Evolutionary conservation across 2,797 vertebrate species (phyloP).

Genomic region (Pipistrellus kuhlii): DNA sequence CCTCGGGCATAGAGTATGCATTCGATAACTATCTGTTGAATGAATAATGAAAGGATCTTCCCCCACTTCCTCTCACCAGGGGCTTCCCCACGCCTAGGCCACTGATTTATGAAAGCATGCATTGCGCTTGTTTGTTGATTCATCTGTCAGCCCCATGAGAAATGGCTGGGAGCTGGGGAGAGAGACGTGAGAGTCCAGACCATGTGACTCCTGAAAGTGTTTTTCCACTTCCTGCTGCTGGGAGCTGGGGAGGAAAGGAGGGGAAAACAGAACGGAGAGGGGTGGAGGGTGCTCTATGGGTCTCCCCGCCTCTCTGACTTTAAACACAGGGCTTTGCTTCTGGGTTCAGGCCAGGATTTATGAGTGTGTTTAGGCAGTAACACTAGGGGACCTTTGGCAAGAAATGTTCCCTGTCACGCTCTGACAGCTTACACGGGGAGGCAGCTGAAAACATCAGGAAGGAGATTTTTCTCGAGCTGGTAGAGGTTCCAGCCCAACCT

Average conservation of each 20-base stretch:
- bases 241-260: neutral
- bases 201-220: neutral
- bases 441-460: neutral
- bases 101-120: neutral
- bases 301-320: conserved; percentile 59
- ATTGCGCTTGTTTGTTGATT: neutral
- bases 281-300: neutral
- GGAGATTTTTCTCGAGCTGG: conserved; percentile 37
- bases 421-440: conserved; percentile 37
- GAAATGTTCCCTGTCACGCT: conserved; percentile 67
- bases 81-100: neutral
- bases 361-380: conserved; percentile 70
- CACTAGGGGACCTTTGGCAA: conserved; percentile 42
- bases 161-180: neutral
- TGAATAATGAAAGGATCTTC: neutral
- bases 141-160: neutral
- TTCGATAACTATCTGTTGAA: neutral
- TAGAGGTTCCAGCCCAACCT: neutral
- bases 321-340: conserved; percentile 52
- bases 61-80: neutral
- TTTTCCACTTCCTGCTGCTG: neutral
- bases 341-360: conserved; percentile 73
- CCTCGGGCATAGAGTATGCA: neutral
- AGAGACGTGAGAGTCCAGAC: neutral
- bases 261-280: neutral